phyloP scores from a whole-genome alignment of 2,888 invertebrate species.

The Holacanthella duospinosa region DNA sequence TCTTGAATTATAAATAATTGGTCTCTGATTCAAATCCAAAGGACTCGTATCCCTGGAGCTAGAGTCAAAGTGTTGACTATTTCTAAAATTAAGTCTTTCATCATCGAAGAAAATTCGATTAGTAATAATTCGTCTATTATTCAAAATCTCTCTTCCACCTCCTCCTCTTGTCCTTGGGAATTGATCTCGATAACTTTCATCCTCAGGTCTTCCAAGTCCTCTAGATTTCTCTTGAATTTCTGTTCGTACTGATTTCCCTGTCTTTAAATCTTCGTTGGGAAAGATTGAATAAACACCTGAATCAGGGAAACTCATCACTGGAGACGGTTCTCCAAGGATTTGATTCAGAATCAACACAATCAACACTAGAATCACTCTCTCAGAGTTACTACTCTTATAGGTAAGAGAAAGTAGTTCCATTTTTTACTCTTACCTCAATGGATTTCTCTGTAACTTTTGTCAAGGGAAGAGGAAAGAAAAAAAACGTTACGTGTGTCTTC shows the following conservation, averaged over 20 bases:
- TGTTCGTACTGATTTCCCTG: conserved; percentile 15
- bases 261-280: conserved; percentile 34
- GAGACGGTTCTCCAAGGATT: background rate
- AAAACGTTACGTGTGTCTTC: too few species aligned
- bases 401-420: too few species aligned
- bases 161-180: background rate
- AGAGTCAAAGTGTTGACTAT: conserved; percentile 1
- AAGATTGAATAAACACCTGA: conserved; percentile 32
- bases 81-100: conserved; percentile 10
- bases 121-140: conserved; percentile 1
- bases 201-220: background rate
- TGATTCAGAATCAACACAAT: background rate
- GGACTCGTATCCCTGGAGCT: background rate
- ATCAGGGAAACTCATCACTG: conserved; percentile 25
- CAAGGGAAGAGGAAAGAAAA: background rate
- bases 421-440: too few species aligned
- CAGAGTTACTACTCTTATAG: too few species aligned
- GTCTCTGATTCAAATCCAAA: background rate
- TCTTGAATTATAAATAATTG: background rate
- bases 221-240: background rate
- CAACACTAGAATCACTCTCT: background rate
- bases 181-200: background rate
- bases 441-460: background rate
- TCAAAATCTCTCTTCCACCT: background rate
- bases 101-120: conserved; percentile 20